Evolutionary conservation across 1,140 invertebrate genomes (phyloP), one percentile per base, ranked within the genome.

Genomic region (Acromyrmex charruanus): DNA sequence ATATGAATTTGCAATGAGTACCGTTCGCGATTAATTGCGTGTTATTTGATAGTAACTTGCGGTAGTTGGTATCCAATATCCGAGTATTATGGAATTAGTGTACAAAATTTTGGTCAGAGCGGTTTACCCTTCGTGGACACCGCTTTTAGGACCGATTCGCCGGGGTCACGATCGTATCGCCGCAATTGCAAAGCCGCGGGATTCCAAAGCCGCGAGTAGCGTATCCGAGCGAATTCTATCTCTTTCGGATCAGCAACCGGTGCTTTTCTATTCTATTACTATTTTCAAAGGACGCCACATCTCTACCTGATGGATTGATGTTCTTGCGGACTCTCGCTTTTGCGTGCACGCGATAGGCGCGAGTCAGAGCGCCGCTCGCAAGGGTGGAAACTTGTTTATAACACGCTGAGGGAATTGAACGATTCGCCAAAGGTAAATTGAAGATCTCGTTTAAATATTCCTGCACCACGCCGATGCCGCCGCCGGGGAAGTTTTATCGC

Each of bases 401-500:
- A 18, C 79, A 44, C 16, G 21, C 6, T 51, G 77, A 44, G 65
- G 69, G 66, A 72, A 35, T 71, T 49, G 66, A 53, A 72, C 35
- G 66, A 39, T 21, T 81, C 79, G 66, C 79, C 79, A 72, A 81
- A 81, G 79, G 51, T 81, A 81, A 81, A 81, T 81, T 81, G 66
- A 71, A 72, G 79, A 71, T 72, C 79, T 72, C 66, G 66, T 58
- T 81, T 66, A 81, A 81, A 51, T 81, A 66, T 58, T 81, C 31
- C 66, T 14, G n/a, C 18, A 14, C 61, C 25, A 44, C 44, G 65
- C 31, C 14, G 39, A n/a, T 31, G 44, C 14, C 4, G 58, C 28
- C 51, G 21, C 14, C 31, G 21, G 35, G 21, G 2, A 58, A 44
- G 66, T 81, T 81, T 81, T 81, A 81, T 81, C 66, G 51, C 79